Conservation (phyloP, 2,888 invertebrate species). For the Stenichneumon culpator region DNA sequence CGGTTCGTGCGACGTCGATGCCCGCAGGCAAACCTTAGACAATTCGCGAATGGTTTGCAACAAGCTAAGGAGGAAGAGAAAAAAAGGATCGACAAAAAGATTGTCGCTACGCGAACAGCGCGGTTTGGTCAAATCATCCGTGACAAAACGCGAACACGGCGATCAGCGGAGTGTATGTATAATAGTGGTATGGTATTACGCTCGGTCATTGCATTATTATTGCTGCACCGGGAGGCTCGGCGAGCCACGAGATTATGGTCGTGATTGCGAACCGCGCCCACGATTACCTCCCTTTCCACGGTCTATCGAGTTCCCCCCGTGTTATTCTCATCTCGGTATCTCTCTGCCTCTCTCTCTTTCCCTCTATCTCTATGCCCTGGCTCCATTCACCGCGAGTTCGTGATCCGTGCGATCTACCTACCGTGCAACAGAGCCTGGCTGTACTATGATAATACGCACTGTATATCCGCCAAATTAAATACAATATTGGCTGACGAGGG, state of each 20-base stretch:
- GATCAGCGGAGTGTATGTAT: conserved; percentile 58
- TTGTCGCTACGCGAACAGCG: conserved; percentile 54
- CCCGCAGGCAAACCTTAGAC: conserved; percentile 43
- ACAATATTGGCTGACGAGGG: conserved; percentile 24
- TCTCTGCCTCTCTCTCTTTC: conserved; percentile 16
- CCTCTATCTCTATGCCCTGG: conserved; percentile 35
- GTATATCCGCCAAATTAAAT: conserved; percentile 53
- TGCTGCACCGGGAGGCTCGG: conserved; percentile 69
- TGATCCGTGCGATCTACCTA: conserved; percentile 55
- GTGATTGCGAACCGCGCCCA: conserved; percentile 78
- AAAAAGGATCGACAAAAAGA: conserved; percentile 34
- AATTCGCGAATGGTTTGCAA: conserved; percentile 50
- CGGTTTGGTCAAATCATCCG: conserved; percentile 67
- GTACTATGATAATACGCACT: conserved; percentile 48
- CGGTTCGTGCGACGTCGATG: conserved; percentile 41
- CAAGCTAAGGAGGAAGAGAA: conserved; percentile 7
- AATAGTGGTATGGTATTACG: conserved; percentile 71
- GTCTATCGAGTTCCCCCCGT: conserved; percentile 75
- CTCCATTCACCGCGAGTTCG: conserved; percentile 47
- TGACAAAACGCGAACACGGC: conserved; percentile 69
- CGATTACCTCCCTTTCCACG: conserved; percentile 82
- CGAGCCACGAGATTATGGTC: conserved; percentile 72
- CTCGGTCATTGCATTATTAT: conserved; percentile 74
- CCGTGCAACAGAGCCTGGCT: conserved; percentile 36
- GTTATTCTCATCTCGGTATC: conserved; percentile 28